These are phyloP conservation scores for Solen grandis DNA, from an alignment of 1,140 invertebrate species.

Conservation along the genomic window DNA sequence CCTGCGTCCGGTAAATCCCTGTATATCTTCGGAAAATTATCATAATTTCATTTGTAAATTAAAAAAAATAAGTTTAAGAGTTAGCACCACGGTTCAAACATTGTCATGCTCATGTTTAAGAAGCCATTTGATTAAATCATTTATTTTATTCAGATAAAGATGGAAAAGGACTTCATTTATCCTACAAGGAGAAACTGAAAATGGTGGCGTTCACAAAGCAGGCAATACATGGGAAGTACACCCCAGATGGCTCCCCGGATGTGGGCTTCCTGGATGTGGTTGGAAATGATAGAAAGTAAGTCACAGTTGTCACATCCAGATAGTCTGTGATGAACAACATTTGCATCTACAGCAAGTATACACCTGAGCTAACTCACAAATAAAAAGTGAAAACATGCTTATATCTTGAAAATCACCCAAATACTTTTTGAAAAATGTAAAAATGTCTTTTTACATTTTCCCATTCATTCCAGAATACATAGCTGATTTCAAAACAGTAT, in stretches of 20 bases:
- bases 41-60: background rate
- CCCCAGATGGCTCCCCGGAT: constrained; percentile 88
- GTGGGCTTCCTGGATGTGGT: constrained; percentile 97
- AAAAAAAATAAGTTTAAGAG: background rate
- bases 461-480: too few species aligned
- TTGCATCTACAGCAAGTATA: too few species aligned
- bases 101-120: background rate
- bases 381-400: too few species aligned
- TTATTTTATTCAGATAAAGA: constrained; percentile 91
- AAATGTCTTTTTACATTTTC: too few species aligned
- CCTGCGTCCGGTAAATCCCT: too few species aligned
- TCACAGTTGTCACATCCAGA: too few species aligned
- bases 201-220: constrained; percentile 96
- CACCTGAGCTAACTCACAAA: too few species aligned
- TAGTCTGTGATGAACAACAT: too few species aligned
- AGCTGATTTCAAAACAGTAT: too few species aligned
- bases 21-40: background rate
- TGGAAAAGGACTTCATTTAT: constrained; percentile 93
- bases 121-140: too few species aligned
- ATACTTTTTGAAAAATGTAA: too few species aligned
- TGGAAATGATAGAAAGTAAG: constrained; percentile 92
- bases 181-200: constrained; percentile 95
- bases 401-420: too few species aligned
- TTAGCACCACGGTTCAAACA: background rate
- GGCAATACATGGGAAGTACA: constrained; percentile 92